These are phyloP conservation scores for Agonopterix heracliana DNA, from an alignment of 2,888 invertebrate species.

Conservation along the genomic window DNA sequence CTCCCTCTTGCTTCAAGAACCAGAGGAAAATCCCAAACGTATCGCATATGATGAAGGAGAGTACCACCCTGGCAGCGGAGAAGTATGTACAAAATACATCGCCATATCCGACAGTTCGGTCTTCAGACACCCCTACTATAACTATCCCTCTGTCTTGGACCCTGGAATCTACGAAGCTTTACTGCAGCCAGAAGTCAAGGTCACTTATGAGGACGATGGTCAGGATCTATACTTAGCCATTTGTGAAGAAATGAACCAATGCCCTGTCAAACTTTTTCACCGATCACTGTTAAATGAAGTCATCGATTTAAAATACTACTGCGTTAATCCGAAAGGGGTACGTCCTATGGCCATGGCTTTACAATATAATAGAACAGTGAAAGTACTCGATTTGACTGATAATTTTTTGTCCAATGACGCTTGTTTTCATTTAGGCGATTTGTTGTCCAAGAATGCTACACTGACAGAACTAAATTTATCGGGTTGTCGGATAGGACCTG, in stretches of 20 bases:
- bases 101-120: slow-evolving; percentile 36
- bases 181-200: slow-evolving; percentile 24
- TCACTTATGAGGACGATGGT: slow-evolving; percentile 46
- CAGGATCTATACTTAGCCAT: slow-evolving; percentile 45
- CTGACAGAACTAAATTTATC: slow-evolving; percentile 23
- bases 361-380: slow-evolving; percentile 34
- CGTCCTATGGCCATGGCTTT: slow-evolving; percentile 50
- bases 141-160: slow-evolving; percentile 24
- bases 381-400: slow-evolving; percentile 25
- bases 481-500: slow-evolving; percentile 28
- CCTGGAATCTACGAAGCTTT: slow-evolving; percentile 39
- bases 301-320: slow-evolving; percentile 53
- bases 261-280: slow-evolving; percentile 39
- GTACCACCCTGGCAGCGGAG: slow-evolving; percentile 39
- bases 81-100: slow-evolving; percentile 40
- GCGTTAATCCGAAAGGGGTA: slow-evolving; percentile 44
- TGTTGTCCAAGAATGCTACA: slow-evolving; percentile 22
- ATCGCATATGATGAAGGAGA: slow-evolving; percentile 24
- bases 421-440: slow-evolving; percentile 29
- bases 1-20: slow-evolving; percentile 12
- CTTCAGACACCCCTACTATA: slow-evolving; percentile 29
- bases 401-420: slow-evolving; percentile 28
- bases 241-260: slow-evolving; percentile 47
- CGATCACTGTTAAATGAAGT: slow-evolving; percentile 30
- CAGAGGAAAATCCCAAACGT: slow-evolving; percentile 22